Percentiles rank a stretch among this genome's conserved stretches.
Conservation (phyloP, 2,888 invertebrate species). For the Leucozona laternaria region DNA sequence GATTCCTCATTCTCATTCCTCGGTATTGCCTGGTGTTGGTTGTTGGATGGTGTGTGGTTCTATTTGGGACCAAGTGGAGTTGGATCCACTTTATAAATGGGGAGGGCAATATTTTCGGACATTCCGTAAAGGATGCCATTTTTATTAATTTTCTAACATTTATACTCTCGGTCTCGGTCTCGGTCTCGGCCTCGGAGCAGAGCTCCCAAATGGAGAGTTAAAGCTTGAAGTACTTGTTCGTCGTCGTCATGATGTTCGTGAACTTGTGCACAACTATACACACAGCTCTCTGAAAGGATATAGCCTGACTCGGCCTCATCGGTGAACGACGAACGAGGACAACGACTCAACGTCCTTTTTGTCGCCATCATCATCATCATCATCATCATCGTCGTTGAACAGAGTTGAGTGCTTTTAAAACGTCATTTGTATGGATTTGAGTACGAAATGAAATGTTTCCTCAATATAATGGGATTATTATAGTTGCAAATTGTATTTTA, state of each 20-base stretch:
- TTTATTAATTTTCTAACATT: constrained; percentile 77
- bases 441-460: constrained; percentile 75
- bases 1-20: constrained; percentile 55
- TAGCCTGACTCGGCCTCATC: constrained; percentile 17
- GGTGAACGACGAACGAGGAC: constrained; percentile 25
- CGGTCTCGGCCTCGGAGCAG: constrained; percentile 44
- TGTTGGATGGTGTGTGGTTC: constrained; percentile 13
- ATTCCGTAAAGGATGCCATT: constrained; percentile 72
- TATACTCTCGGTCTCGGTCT: constrained; percentile 65
- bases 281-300: background rate
- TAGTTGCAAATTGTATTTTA: constrained; percentile 77
- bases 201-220: constrained; percentile 21
- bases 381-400: constrained; percentile 27
- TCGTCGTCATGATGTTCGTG: constrained; percentile 9
- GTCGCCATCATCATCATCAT: constrained; percentile 24
- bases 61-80: constrained; percentile 36
- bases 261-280: constrained; percentile 14
- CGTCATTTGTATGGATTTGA: constrained; percentile 77
- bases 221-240: constrained; percentile 5
- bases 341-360: constrained; percentile 18
- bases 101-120: constrained; percentile 73
- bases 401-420: constrained; percentile 74
- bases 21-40: background rate
- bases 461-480: constrained; percentile 77
- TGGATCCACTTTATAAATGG: constrained; percentile 73